Base-by-base conservation (phyloP, 2,888 invertebrate genomes). In the Osmoderma eremita region DNA sequence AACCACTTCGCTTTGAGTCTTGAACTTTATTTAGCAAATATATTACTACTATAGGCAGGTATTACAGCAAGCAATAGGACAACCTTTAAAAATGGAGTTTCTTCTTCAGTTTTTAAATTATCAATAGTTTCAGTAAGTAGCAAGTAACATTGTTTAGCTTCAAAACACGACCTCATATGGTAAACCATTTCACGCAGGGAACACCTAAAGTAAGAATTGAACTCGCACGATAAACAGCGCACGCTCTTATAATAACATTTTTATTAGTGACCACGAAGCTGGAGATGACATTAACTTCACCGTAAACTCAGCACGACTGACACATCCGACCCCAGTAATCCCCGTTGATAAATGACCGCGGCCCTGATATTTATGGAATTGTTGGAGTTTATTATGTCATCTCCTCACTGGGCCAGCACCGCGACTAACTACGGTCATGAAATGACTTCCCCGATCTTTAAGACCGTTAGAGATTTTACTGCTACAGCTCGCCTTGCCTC, bases 211-310 rank as follows among this genome's bases (percentile, higher is more conserved):
- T 22, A 45, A 42, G 45, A 45, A 61, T 30, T 30, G n/a, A 20
- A 24, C 30, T 18, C 61, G 58, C 64, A 45, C 68, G 75, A 76
- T 76, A 72, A 74, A 72, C 73, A 71, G 63, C 64, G 74, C 80
- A 80, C 79, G 79, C 79, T 75, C 72, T 77, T 75, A 77, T 80
- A 79, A 80, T 80, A 79, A 80, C 79, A 78, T 79, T 80, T 80
- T 80, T 79, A 80, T 79, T 79, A 79, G 78, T 75, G 77, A 76
- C 77, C 75, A 76, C 75, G 74, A 77, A 74, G 76, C 76, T 75
- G 78, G 76, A 76, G 77, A 78, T 77, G 80, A 79, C 79, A 79
- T 79, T 79, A 79, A 78, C 75, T 78, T 78, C 73, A 72, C 76
- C 74, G 75, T 76, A 77, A 79, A 78, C 75, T 75, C 75, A 71